Percentiles rank a stretch among this genome's conserved stretches.
Conservation (phyloP, 2,113 vertebrate species). For the Bos javanicus region DNA sequence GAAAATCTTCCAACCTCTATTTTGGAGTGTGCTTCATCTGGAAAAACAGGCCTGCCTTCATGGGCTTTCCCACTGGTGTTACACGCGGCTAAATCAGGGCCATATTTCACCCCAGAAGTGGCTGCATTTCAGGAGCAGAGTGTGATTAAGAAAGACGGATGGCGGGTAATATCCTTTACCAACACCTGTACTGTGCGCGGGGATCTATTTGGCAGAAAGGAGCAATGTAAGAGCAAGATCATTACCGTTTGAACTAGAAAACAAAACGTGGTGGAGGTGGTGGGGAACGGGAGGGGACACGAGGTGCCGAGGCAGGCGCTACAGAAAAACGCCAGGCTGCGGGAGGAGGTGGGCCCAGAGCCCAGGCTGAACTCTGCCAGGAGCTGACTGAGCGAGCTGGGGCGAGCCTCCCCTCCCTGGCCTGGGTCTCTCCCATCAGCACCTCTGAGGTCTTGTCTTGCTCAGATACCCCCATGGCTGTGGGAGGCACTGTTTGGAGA, state of each 20-base stretch:
- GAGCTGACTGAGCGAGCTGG: not conserved
- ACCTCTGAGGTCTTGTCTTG: not conserved
- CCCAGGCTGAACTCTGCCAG: not conserved
- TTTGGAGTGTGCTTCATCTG: not conserved
- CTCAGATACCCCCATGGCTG: not conserved
- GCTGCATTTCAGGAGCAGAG: conserved; percentile 39
- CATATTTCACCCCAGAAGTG: conserved; percentile 48
- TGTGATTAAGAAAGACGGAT: conserved; percentile 64
- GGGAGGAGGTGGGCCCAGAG: not conserved
- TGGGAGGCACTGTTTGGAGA: not conserved
- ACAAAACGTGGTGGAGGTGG: not conserved
- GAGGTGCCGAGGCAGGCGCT: not conserved
- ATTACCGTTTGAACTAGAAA: conserved; percentile 54
- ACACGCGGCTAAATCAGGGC: conserved; percentile 21
- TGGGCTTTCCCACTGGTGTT: not conserved
- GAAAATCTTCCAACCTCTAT: not conserved
- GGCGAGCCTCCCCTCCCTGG: not conserved
- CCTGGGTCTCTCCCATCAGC: not conserved
- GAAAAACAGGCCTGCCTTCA: conserved; percentile 22
- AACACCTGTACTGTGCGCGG: conserved; percentile 40
- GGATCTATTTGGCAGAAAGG: conserved; percentile 56
- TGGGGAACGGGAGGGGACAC: not conserved
- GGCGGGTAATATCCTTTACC: conserved; percentile 32
- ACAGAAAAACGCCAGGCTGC: rapidly evolving
- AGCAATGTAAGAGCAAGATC: conserved; percentile 37